A percentile compares a stretch with the other conserved stretches of the same genome.
Evolutionary conservation across 2,113 vertebrate species (phyloP).

Genomic region (Bufo bufo): DNA sequence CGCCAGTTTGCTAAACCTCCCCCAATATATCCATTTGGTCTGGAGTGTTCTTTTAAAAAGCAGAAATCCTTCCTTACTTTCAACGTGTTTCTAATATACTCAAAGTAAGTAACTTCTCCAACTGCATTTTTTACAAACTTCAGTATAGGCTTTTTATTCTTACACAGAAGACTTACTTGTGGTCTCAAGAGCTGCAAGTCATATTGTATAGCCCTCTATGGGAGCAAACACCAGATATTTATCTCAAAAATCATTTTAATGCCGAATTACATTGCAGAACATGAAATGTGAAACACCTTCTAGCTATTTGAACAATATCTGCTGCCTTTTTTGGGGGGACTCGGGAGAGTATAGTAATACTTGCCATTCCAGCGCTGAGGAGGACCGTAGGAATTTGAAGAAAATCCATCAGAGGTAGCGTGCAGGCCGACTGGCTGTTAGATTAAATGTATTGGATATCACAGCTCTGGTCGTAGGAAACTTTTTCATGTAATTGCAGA

Average conservation of each 20-base stretch:
- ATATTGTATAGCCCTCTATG: background rate
- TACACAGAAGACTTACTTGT: background rate
- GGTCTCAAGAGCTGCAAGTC: background rate
- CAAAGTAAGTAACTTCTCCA: background rate
- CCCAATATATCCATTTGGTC: too few species aligned
- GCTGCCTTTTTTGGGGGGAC: slow-evolving; percentile 26
- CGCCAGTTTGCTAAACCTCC: too few species aligned
- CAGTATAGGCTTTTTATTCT: background rate
- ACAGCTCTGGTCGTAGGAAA: slow-evolving; percentile 1
- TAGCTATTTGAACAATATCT: slow-evolving; percentile 24
- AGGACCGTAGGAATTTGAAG: background rate
- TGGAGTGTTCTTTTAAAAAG: background rate
- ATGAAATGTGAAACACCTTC: slow-evolving; percentile 42
- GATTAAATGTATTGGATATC: slow-evolving; percentile 57
- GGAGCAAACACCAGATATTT: slow-evolving; percentile 25
- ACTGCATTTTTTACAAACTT: background rate
- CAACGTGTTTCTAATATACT: background rate
- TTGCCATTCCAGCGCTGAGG: slow-evolving; percentile 34
- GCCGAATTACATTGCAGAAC: slow-evolving; percentile 14
- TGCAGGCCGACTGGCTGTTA: slow-evolving; percentile 1
- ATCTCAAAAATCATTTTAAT: slow-evolving; percentile 35
- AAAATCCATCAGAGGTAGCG: background rate
- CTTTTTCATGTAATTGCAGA: slow-evolving; percentile 59
- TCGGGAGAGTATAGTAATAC: slow-evolving; percentile 21
- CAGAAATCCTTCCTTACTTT: background rate